Base-by-base conservation (phyloP, 1,140 invertebrate species). In the Copidosoma floridanum region DNA sequence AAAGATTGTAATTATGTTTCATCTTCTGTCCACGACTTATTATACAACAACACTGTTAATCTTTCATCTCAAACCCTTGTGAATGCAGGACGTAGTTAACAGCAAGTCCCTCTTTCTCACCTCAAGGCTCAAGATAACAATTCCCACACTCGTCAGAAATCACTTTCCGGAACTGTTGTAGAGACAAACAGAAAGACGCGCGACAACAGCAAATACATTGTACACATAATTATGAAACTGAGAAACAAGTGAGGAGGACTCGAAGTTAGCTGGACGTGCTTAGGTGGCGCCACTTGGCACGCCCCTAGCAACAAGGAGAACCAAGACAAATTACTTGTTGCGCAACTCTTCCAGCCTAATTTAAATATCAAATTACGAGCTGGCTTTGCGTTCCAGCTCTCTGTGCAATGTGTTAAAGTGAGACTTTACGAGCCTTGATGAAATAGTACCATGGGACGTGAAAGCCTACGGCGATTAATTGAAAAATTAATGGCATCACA, bases 311-410 rank as follows among this genome's bases (percentile, higher is more conserved):
- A 69, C 65, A 67, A 59, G n/a, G n/a, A n/a, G n/a, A n/a, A 57
- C 48, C 23, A 71, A 75, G 72, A 74, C 69, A 73, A 75, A 75
- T 75, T 71, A 71, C 71, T 67, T 68, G 27, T 2, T 32, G 5
- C 69, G 62, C 57, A 76, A 74, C 71, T 73, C 71, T 73, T 76
- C 75, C 66, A 72, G 70, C 70, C 66, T 70, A 69, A 72, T 74
- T 74, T 75, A 74, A 72, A 73, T 75, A 72, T 69, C 67, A 70
- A 72, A 70, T 70, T 72, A 66, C 68, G 67, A 65, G 56, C 61
- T 62, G 57, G 62, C 57, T n/a, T 62, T 10, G 10, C 38, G 38
- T 16, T n/a, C 4, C 16, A 16, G 38, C 38, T n/a, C n/a, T n/a
- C n/a, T n/a, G 50, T 2, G 35, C 50, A 52, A 52, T 38, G 50